phyloP scores from a whole-genome alignment of 2,113 vertebrate genomes.

The Athene noctua region DNA sequence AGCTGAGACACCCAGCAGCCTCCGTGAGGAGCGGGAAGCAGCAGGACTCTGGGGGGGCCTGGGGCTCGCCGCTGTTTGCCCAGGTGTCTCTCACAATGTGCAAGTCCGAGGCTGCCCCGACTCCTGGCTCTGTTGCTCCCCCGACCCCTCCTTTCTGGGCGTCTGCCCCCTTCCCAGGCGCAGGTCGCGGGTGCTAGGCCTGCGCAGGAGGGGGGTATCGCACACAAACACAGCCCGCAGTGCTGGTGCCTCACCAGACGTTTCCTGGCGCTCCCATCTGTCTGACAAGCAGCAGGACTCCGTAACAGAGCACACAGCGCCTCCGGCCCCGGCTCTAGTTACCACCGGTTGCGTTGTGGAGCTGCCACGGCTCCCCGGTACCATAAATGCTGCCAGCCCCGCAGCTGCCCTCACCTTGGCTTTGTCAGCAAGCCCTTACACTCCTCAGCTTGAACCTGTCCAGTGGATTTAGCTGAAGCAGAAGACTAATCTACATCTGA shows the following conservation, averaged over 20 bases:
- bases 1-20: not conserved
- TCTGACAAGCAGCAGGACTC: not conserved
- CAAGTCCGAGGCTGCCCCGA: accelerated
- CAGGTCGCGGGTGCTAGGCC: not conserved
- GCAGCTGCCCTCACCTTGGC: not conserved
- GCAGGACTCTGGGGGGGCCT: no score
- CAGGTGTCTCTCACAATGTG: accelerated
- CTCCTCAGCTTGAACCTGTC: not conserved
- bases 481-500: not conserved
- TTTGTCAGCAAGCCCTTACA: no score
- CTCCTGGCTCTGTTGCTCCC: not conserved
- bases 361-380: not conserved
- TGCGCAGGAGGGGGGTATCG: no score
- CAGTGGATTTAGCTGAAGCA: not conserved
- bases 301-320: no score
- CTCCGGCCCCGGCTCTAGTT: no score
- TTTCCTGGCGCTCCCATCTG: not conserved
- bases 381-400: not conserved
- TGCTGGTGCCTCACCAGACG: not conserved
- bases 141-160: no score
- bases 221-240: accelerated
- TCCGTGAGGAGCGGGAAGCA: accelerated
- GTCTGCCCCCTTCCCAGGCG: not conserved
- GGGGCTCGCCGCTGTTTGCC: not conserved
- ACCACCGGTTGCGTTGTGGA: no score